Percentiles rank a stretch among this genome's conserved stretches.
Conservation (phyloP, 2,888 invertebrate species). For the Opisthograptis luteolata region DNA sequence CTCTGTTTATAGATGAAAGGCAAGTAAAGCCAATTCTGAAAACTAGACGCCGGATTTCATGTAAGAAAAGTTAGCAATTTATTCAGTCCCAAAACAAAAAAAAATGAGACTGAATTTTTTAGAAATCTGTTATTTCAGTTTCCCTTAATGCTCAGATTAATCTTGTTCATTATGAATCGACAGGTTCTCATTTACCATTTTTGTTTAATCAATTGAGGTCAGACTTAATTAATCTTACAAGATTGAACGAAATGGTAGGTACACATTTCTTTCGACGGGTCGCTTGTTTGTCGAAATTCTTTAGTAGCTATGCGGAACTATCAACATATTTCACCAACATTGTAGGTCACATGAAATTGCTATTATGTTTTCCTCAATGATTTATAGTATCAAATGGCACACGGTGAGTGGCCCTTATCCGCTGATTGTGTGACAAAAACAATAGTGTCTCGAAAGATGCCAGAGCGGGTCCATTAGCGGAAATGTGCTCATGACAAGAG, state of each 20-base stretch:
- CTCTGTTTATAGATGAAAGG: conserved; percentile 56
- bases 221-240: conserved; percentile 25
- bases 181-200: conserved; percentile 24
- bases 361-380: conserved; percentile 43
- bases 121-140: conserved; percentile 20
- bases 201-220: conserved; percentile 16
- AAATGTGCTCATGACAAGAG: conserved; percentile 75
- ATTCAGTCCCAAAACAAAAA: conserved; percentile 36
- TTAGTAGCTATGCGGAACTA: conserved; percentile 13
- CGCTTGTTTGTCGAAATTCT: conserved; percentile 14
- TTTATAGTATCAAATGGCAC: conserved; percentile 49
- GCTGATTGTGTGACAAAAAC: conserved; percentile 69
- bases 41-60: conserved; percentile 45
- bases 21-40: conserved; percentile 52
- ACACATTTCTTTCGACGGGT: conserved; percentile 9
- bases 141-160: conserved; percentile 15
- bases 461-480: conserved; percentile 69
- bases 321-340: conserved; percentile 34
- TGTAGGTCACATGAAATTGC: conserved; percentile 23
- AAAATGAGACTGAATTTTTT: conserved; percentile 25
- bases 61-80: conserved; percentile 44
- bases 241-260: no score
- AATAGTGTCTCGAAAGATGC: conserved; percentile 62
- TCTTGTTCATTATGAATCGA: conserved; percentile 27
- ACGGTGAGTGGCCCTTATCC: conserved; percentile 50